Evolutionary conservation across 92 coral and sea anemone genomes (phyloP), one percentile per base, ranked within the genome.

Genomic region (Muricea muricata): DNA sequence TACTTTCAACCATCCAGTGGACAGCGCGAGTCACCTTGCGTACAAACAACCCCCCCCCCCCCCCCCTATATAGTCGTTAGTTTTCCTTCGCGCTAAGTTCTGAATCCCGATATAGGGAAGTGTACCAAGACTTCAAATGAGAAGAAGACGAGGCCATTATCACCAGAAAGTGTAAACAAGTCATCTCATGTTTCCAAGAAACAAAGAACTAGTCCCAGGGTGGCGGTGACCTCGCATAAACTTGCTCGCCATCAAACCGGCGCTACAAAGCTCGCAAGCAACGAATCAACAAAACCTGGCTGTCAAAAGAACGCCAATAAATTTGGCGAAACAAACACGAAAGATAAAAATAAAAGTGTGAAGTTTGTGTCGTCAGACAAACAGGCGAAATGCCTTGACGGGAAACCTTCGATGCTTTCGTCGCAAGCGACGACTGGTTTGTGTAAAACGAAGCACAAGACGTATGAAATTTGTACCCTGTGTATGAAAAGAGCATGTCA

Each of bases 361-460:
- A 78, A 58, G 46, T 29, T 52, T 31, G 81, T 30, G 24, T 12
- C 35, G 12, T 34, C 66, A 1, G 29, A 23, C 28, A 45, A 57
- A 23, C 18, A 48, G 5, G 40, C 48, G 65, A 75, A 50, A 75
- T 48, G 15, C 5, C 13, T 25, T 20, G 57, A 30, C 28, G 33
- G 56, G 25, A 73, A 73, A 42, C 52, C 42, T 28, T 48, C 13
- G 8, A 42, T 7, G 32, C 21, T 54, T 25, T 52, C 45, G 7
- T 34, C 76, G 5, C 35, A 24, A 1, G 21, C 14, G 39, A n/a
- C 35, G 0, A 70, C 37, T 1, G 85, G 94, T 66, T 86, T 80
- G 42, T 92, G 94, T 78, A 31, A 17, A 32, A 37, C 83, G 2
- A 42, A 57, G 4, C 83, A 78, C 45, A 78, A 78, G 55, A 56